A percentile compares a stretch with the other conserved stretches of the same genome.
phyloP scores from a whole-genome alignment of 2,888 invertebrate species.

The Aphodius granarius region DNA sequence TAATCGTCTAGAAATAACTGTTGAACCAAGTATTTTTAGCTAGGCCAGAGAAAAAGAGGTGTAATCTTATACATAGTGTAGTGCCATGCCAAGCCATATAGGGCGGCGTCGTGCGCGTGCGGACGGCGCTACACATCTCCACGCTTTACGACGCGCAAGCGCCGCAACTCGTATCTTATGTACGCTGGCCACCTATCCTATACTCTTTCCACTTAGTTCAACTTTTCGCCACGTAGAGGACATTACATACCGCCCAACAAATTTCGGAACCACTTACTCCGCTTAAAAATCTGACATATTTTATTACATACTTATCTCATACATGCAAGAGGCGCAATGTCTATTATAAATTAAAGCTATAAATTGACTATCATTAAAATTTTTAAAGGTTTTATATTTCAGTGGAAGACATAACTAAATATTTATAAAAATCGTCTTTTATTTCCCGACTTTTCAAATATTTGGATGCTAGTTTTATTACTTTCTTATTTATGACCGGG shows the following conservation, averaged over 20 bases:
- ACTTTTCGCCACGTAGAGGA: not conserved
- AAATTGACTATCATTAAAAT: too few species aligned
- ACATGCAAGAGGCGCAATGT: not conserved
- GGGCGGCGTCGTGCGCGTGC: slow-evolving; percentile 51
- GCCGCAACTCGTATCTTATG: slow-evolving; percentile 14
- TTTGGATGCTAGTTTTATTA: too few species aligned
- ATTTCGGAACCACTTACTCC: not conserved
- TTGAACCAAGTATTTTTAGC: slow-evolving; percentile 54
- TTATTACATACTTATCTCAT: not conserved
- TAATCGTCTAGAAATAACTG: slow-evolving; percentile 53
- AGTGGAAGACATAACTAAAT: not conserved
- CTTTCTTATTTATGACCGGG: too few species aligned
- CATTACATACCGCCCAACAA: not conserved
- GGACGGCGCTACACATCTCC: slow-evolving; percentile 43
- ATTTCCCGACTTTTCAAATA: too few species aligned
- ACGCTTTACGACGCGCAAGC: slow-evolving; percentile 34
- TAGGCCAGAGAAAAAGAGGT: slow-evolving; percentile 54
- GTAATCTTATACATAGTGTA: slow-evolving; percentile 55
- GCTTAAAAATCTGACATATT: not conserved
- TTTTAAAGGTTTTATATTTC: not conserved
- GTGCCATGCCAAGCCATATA: slow-evolving; percentile 55
- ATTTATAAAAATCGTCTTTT: too few species aligned
- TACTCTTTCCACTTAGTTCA: not conserved
- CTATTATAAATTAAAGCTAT: too few species aligned
- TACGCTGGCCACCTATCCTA: not conserved